Evolutionary conservation across 2,113 vertebrate species (phyloP).

Genomic region (Urocitellus parryii): DNA sequence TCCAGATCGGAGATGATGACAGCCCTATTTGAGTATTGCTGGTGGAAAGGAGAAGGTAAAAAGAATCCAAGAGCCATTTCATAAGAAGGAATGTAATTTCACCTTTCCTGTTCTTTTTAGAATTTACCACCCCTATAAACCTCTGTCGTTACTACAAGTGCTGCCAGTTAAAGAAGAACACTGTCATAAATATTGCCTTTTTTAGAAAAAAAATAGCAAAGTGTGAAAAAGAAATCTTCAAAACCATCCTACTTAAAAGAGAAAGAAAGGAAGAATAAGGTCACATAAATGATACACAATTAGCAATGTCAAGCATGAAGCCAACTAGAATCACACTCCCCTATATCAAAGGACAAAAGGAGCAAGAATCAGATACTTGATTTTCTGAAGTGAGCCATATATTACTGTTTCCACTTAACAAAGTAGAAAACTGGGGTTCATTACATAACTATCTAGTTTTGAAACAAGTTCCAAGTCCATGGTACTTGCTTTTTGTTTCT

Average conservation of each 20-base stretch:
- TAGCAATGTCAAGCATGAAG: background rate
- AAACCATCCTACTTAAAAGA: background rate
- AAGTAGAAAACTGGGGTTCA: background rate
- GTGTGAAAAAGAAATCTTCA: background rate
- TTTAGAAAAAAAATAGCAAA: background rate
- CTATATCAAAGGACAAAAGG: background rate
- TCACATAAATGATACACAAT: background rate
- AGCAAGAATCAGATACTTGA: background rate
- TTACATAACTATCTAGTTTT: background rate
- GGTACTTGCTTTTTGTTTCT: background rate
- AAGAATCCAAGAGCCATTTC: background rate
- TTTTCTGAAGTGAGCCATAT: background rate
- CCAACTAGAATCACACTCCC: background rate
- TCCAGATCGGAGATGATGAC: background rate
- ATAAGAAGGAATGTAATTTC: background rate
- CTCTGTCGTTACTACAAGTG: background rate
- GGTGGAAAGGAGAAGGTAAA: background rate
- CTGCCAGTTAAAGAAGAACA: slow-evolving; percentile 31
- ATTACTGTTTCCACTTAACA: background rate
- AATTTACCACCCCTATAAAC: slow-evolving; percentile 28
- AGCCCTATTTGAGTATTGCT: background rate
- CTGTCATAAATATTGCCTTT: background rate
- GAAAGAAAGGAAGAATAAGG: background rate
- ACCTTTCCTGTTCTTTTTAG: slow-evolving; percentile 3
- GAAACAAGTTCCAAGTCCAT: background rate